A percentile compares a stretch with the other conserved stretches of the same genome.
Evolutionary conservation across 2,888 invertebrate genomes (phyloP).

Genomic region (Agrilus biguttatus): DNA sequence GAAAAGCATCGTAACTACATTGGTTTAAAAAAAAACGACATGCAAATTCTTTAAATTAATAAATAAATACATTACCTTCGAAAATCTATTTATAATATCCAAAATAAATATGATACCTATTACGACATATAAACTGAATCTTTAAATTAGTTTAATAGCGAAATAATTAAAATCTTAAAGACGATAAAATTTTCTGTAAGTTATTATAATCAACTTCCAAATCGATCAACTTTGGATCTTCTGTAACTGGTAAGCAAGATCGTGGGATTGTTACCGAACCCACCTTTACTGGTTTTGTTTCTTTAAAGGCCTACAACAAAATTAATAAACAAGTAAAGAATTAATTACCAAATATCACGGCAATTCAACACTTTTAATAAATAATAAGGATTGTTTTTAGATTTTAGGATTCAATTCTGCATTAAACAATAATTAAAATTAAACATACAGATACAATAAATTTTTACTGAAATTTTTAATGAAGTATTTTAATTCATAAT

Average conservation of each 20-base stretch:
- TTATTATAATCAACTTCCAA: conserved; percentile 26
- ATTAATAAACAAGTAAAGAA: conserved; percentile 1
- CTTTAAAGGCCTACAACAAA: conserved; percentile 25
- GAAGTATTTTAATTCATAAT: no score
- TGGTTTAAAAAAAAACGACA: not conserved
- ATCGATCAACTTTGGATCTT: conserved; percentile 21
- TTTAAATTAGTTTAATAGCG: no score
- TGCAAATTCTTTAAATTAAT: not conserved
- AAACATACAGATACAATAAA: no score
- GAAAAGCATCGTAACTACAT: no score
- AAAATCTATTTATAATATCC: not conserved
- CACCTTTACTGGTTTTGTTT: conserved; percentile 25
- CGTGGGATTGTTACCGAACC: conserved; percentile 31
- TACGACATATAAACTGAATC: no score
- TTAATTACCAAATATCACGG: no score
- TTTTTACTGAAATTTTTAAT: no score
- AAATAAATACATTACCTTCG: not conserved
- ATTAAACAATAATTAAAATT: no score
- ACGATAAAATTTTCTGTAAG: conserved; percentile 24
- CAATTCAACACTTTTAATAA: no score
- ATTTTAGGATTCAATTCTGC: no score
- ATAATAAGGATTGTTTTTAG: no score
- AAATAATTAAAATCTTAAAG: conserved; percentile 8
- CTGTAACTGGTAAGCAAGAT: conserved; percentile 16
- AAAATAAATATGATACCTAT: not conserved